A percentile compares a stretch with the other conserved stretches of the same genome.
These are phyloP conservation scores for Harpalus rubripes DNA, from an alignment of 2,888 invertebrate genomes.

Conservation along the genomic window DNA sequence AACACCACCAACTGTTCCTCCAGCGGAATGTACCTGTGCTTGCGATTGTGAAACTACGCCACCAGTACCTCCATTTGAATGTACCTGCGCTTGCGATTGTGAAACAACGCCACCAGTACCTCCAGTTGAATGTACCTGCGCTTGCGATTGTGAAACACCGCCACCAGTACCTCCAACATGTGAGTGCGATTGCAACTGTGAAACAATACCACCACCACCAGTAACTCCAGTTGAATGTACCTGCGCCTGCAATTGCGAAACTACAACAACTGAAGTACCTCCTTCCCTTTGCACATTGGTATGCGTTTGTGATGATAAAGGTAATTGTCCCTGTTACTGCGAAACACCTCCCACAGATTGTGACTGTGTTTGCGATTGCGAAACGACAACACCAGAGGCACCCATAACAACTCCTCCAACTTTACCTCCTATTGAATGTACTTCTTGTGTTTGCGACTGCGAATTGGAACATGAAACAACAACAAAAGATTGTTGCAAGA, in stretches of 20 bases:
- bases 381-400: not conserved
- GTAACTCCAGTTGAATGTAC: not conserved
- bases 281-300: no score
- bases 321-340: no score
- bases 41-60: not conserved
- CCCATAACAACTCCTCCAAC: constrained; percentile 10
- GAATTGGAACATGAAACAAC: not conserved
- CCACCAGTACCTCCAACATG: no score
- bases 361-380: not conserved
- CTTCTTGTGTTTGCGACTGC: constrained; percentile 5
- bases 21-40: not conserved
- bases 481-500: not conserved
- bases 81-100: no score
- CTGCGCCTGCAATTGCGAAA: constrained; percentile 17
- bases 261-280: constrained; percentile 7
- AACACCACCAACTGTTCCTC: no score
- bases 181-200: not conserved
- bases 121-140: not conserved
- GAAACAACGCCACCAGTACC: not conserved
- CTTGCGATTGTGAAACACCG: not conserved
- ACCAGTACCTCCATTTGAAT: not conserved
- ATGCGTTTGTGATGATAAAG: no score
- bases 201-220: constrained; percentile 24
- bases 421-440: not conserved
- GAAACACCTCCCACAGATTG: not conserved